Evolutionary conservation across 2,113 vertebrate genomes (phyloP), one percentile per base, ranked within the genome.

Genomic region (Agapornis roseicollis): DNA sequence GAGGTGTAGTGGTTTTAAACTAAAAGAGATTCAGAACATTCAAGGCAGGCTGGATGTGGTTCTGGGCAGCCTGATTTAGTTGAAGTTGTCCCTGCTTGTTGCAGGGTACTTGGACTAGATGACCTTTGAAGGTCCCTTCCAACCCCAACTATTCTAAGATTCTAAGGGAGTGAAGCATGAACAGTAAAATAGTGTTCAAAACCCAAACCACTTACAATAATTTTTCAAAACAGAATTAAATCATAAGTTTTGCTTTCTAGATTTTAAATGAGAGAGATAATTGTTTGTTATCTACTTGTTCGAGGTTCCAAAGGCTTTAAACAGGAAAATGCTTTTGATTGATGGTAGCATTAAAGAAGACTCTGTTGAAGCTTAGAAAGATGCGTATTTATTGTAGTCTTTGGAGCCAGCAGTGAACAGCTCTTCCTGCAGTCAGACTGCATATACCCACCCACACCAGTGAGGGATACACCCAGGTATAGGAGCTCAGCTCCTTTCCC

Each of bases 181-280:
- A 78, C 19, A 78, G 52, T 24, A 92, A 93, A 88, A 64, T 44
- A 85, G 33, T 9, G 2, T 66, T 88, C 55, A 86, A 84, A 86
- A 61, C 13, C 12, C 72, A 79, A 52, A 87, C 22, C 8, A 37
- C 31, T 52, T 76, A 17, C 4, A 63, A 41, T 33, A 56, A 18
- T 31, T 56, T 60, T 88, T 76, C 31, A 70, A 95, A 89, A 47
- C 7, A 60, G 33, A 88, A 86, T 84, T 58, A 66, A 80, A 58
- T 49, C 13, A 2, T 33, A 85, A 66, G 12, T 77, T 72, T 90
- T 88, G 56, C 63, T 68, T 64, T 42, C 65, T 89, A 47, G 23
- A 58, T 74, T 73, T 94, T 88, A 74, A 95, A 86, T 73, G 49
- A 86, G 80, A 82, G 49, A 80, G 23, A 49, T 11, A 80, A 64